phyloP scores from a whole-genome alignment of 2,113 vertebrate species.

The Carassius carassius region DNA sequence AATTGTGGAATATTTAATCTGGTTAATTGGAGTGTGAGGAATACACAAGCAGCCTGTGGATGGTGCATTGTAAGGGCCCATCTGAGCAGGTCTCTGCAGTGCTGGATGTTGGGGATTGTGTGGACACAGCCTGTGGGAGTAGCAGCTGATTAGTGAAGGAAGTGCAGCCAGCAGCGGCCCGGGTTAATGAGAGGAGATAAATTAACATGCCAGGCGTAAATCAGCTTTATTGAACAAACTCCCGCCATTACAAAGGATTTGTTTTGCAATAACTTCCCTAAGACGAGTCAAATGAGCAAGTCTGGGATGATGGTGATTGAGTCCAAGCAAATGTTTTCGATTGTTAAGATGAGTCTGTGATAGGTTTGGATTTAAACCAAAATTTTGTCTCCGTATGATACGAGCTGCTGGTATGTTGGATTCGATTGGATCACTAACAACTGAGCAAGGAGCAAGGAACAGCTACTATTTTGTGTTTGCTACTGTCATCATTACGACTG shows the following conservation, averaged over 20 bases:
- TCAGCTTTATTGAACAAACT: constrained; percentile 61
- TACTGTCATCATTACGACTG: no score
- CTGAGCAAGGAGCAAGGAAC: no score
- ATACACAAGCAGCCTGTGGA: constrained; percentile 16
- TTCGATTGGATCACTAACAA: not conserved
- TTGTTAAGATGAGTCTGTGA: not conserved
- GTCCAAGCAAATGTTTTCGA: constrained; percentile 41
- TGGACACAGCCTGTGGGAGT: constrained; percentile 50
- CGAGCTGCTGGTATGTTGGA: not conserved
- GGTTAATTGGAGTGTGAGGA: constrained; percentile 31
- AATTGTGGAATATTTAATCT: constrained; percentile 24
- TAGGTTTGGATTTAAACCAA: constrained; percentile 10
- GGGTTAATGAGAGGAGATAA: constrained; percentile 64
- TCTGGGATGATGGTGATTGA: constrained; percentile 35
- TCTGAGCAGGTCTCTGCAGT: constrained; percentile 49
- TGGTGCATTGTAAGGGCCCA: not conserved
- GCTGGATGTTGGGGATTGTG: constrained; percentile 41
- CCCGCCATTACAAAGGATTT: constrained; percentile 56
- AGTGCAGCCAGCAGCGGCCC: constrained; percentile 67
- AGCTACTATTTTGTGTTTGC: no score
- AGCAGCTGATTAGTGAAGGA: constrained; percentile 68
- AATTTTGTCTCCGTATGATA: not conserved
- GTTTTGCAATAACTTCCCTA: constrained; percentile 57
- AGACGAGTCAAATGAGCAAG: constrained; percentile 50
- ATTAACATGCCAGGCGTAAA: constrained; percentile 57